phyloP scores from a whole-genome alignment of 2,888 invertebrate species.

The Amaurobius ferox region DNA sequence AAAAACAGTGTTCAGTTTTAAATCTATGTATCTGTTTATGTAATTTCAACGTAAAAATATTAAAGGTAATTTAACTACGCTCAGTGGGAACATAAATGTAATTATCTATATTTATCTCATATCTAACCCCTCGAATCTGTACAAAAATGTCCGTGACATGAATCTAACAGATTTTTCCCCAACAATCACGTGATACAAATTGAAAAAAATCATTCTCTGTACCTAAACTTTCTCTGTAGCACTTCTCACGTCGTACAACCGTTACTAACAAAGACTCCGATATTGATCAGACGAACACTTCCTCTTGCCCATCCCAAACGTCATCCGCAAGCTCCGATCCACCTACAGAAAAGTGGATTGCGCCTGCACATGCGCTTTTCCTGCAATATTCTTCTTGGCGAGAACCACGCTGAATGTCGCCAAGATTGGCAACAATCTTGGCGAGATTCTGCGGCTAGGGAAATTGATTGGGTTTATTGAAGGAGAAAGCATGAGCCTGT shows the following conservation, averaged over 20 bases:
- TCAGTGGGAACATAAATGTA: too few species aligned
- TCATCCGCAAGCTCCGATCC: background rate
- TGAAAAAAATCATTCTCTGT: background rate
- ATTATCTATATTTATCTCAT: too few species aligned
- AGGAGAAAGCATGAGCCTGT: conserved; percentile 29
- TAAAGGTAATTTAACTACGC: too few species aligned
- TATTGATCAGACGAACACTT: conserved; percentile 53
- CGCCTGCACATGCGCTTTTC: conserved; percentile 24
- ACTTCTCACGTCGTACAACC: conserved; percentile 15
- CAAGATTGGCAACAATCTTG: conserved; percentile 11
- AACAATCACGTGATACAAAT: background rate
- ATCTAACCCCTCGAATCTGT: too few species aligned
- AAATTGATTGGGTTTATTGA: conserved; percentile 66
- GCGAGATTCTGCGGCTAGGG: conserved; percentile 25
- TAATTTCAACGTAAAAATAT: too few species aligned
- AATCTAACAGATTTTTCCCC: too few species aligned
- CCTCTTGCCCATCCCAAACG: background rate
- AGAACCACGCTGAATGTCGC: background rate
- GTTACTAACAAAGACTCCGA: conserved; percentile 49
- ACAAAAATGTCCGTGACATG: background rate
- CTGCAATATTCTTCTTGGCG: background rate
- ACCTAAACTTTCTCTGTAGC: conserved; percentile 33
- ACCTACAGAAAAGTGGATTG: conserved; percentile 26
- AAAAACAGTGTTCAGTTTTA: too few species aligned
- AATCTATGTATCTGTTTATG: too few species aligned